These are phyloP conservation scores for Ardeotis arabs DNA, from an alignment of 2,113 vertebrate species.

Conservation along the genomic window DNA sequence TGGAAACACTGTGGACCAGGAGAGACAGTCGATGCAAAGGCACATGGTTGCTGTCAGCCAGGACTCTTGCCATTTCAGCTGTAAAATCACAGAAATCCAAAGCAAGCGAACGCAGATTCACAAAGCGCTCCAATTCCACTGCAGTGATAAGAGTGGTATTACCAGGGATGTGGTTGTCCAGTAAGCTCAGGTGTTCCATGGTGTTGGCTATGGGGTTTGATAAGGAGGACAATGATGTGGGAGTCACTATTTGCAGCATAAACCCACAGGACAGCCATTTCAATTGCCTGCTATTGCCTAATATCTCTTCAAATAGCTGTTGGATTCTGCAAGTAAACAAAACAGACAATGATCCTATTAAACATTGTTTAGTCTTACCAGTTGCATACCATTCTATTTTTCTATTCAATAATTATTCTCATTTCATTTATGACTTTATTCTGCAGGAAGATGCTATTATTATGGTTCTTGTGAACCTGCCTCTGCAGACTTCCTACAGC, in stretches of 20 bases:
- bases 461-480: background rate
- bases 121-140: constrained; percentile 89
- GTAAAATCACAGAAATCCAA: constrained; percentile 97
- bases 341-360: constrained; percentile 57
- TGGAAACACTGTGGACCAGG: constrained; percentile 89
- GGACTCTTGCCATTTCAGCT: constrained; percentile 90
- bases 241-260: constrained; percentile 94
- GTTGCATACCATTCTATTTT: background rate
- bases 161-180: constrained; percentile 90
- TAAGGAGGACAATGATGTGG: constrained; percentile 89
- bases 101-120: constrained; percentile 89
- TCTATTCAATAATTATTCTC: background rate
- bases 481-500: background rate
- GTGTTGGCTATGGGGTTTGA: constrained; percentile 90
- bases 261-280: constrained; percentile 95
- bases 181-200: constrained; percentile 93
- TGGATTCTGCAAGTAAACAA: constrained; percentile 87
- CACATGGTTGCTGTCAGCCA: constrained; percentile 86
- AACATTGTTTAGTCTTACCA: background rate
- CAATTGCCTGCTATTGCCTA: constrained; percentile 94
- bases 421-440: background rate
- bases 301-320: constrained; percentile 92
- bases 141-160: constrained; percentile 85
- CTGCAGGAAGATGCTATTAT: background rate
- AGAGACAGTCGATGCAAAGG: constrained; percentile 96